Percentiles rank a stretch among this genome's conserved stretches.
phyloP scores from a whole-genome alignment of 2,888 invertebrate genomes.

The Sarcophaga rosellei region DNA sequence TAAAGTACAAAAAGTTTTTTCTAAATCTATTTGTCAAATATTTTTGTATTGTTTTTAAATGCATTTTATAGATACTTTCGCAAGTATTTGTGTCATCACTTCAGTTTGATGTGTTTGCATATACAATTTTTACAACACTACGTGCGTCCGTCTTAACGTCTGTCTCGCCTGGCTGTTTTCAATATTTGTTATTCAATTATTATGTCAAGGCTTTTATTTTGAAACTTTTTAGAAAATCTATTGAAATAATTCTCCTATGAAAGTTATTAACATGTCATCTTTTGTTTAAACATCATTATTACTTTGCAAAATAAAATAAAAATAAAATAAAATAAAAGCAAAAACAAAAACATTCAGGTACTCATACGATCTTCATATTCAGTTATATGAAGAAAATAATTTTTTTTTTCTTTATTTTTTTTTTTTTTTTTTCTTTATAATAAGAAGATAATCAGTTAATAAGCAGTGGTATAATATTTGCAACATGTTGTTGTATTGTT shows the following conservation, averaged over 20 bases:
- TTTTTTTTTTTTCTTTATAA: not conserved
- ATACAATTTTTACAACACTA: slow-evolving; percentile 33
- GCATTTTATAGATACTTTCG: slow-evolving; percentile 36
- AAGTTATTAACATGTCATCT: slow-evolving; percentile 55
- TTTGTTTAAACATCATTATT: slow-evolving; percentile 42
- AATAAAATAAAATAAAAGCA: slow-evolving; percentile 27
- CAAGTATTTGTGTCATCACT: slow-evolving; percentile 43
- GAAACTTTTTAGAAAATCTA: slow-evolving; percentile 42
- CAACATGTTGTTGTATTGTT: slow-evolving; percentile 19
- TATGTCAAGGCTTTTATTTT: slow-evolving; percentile 60
- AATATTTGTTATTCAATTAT: slow-evolving; percentile 59
- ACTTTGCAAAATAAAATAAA: slow-evolving; percentile 20
- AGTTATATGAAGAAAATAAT: slow-evolving; percentile 30
- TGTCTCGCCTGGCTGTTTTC: slow-evolving; percentile 17
- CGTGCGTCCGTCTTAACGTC: not conserved
- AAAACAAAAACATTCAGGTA: slow-evolving; percentile 12
- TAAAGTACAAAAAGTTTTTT: not conserved
- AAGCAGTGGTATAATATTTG: slow-evolving; percentile 32
- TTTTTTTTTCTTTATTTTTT: not conserved
- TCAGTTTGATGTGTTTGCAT: slow-evolving; percentile 39
- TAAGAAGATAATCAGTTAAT: slow-evolving; percentile 47
- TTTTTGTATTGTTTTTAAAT: not conserved
- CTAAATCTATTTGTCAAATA: not conserved
- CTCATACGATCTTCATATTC: slow-evolving; percentile 8
- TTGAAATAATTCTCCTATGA: slow-evolving; percentile 55